phyloP scores from a whole-genome alignment of 2,888 invertebrate genomes.

The Embidobia sp. region DNA sequence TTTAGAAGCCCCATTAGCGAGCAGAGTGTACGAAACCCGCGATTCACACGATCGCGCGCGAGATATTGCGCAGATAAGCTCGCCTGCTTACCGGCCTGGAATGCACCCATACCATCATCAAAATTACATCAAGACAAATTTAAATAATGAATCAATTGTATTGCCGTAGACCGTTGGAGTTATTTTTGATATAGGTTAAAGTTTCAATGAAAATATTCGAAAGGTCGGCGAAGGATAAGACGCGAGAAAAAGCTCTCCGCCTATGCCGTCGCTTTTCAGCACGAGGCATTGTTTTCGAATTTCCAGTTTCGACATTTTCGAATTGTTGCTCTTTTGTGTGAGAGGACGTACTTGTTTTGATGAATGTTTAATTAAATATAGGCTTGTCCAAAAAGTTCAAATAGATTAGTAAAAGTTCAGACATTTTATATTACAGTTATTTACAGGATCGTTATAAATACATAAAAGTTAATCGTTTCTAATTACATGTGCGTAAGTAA shows the following conservation, averaged over 20 bases:
- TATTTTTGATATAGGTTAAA: constrained; percentile 32
- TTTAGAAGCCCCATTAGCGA: constrained; percentile 47
- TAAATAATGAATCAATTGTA: constrained; percentile 61
- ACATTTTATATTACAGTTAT: too few relatives aligned
- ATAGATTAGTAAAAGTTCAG: too few relatives aligned
- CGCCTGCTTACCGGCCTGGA: constrained; percentile 22
- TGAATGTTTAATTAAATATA: too few relatives aligned
- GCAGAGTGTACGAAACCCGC: constrained; percentile 29
- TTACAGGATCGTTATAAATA: too few relatives aligned
- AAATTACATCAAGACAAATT: constrained; percentile 57
- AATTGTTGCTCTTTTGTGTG: too few relatives aligned
- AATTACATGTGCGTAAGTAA: too few relatives aligned
- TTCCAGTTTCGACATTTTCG: too few relatives aligned
- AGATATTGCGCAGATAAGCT: constrained; percentile 42
- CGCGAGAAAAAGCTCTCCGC: constrained; percentile 12
- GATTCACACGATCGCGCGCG: constrained; percentile 60
- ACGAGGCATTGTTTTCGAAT: too few relatives aligned
- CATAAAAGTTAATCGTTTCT: too few relatives aligned
- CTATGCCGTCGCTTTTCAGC: too few relatives aligned
- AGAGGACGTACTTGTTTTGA: too few relatives aligned
- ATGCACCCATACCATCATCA: constrained; percentile 39
- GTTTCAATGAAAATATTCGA: constrained; percentile 31
- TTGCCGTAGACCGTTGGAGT: constrained; percentile 11
- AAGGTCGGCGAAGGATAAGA: constrained; percentile 28
- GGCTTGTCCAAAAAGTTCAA: too few relatives aligned